Evolutionary conservation across 2,797 vertebrate species (phyloP).

Genomic region (Tapera naevia): DNA sequence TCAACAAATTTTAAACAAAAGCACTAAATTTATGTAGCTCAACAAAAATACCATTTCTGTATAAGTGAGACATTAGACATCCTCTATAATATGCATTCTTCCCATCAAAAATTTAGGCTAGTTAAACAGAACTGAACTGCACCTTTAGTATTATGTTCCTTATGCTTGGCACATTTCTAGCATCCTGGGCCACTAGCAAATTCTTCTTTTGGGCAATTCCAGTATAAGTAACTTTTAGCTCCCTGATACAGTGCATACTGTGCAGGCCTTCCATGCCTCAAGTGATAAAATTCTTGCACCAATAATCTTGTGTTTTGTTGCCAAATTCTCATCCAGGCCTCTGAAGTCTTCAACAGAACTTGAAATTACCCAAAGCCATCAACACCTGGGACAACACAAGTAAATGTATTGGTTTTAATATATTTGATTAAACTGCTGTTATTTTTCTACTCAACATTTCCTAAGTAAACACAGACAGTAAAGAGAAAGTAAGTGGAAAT

Average conservation of each 20-base stretch:
- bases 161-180: accelerated
- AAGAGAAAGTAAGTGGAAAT: background rate
- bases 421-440: background rate
- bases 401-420: background rate
- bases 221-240: background rate
- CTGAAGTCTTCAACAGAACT: background rate
- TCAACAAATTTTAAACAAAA: no score
- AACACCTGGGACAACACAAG: background rate
- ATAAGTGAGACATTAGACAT: background rate
- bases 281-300: background rate
- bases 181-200: background rate
- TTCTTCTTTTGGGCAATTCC: background rate
- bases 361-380: background rate
- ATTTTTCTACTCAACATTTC: background rate
- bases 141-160: background rate
- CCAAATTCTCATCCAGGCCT: background rate
- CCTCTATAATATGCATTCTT: background rate
- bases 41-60: background rate
- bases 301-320: accelerated
- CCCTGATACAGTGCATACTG: background rate
- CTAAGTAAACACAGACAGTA: background rate
- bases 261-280: background rate
- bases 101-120: background rate
- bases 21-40: accelerated
- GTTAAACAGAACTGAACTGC: background rate